A percentile compares a stretch with the other conserved stretches of the same genome.
These are phyloP conservation scores for Metellina segmentata DNA, from an alignment of 2,888 invertebrate species.

Conservation along the genomic window DNA sequence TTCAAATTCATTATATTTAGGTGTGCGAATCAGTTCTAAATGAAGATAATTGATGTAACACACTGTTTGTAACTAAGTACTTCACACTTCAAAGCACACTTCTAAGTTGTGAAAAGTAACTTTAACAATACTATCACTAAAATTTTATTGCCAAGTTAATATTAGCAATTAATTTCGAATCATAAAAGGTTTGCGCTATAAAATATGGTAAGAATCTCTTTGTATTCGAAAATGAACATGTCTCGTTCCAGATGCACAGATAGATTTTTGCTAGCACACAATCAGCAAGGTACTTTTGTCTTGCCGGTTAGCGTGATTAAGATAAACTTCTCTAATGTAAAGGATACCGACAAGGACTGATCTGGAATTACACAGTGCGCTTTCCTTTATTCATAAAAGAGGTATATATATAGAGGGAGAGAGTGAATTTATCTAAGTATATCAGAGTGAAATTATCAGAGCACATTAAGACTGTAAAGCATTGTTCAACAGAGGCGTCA, in stretches of 20 bases:
- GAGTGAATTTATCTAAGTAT: background rate
- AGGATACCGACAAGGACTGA: background rate
- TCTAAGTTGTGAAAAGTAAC: background rate
- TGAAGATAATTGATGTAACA: background rate
- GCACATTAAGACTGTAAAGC: background rate
- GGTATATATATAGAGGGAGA: background rate
- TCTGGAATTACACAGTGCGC: background rate
- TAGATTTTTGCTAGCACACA: constrained; percentile 4
- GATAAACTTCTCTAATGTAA: constrained; percentile 29
- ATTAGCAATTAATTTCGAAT: background rate
- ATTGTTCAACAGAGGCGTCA: background rate
- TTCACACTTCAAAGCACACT: background rate
- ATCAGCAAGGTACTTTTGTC: constrained; percentile 13
- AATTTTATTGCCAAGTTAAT: constrained; percentile 2
- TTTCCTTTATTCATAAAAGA: background rate
- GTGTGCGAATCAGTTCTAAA: background rate
- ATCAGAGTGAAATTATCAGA: background rate
- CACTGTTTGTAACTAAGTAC: background rate
- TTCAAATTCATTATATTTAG: background rate
- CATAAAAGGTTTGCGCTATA: background rate
- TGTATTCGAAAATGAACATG: background rate
- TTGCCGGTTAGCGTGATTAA: constrained; percentile 9
- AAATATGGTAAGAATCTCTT: background rate
- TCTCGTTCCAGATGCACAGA: constrained; percentile 5
- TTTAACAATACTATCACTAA: background rate